phyloP scores from a whole-genome alignment of 1,140 invertebrate species.

The Drosophila gunungcola region DNA sequence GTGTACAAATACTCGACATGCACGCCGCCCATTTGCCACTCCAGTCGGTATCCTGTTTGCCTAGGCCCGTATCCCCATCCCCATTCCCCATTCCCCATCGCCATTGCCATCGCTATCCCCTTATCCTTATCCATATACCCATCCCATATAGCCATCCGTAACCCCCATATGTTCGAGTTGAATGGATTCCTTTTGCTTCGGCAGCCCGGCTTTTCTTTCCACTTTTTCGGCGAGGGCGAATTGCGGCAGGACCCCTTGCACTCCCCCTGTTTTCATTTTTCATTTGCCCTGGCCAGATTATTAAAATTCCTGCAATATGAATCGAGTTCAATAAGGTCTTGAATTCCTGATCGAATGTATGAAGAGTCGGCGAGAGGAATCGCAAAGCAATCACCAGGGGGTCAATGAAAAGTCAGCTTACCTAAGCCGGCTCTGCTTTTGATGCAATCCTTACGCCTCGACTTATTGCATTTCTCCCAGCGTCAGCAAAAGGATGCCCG shows the following conservation, averaged over 20 bases:
- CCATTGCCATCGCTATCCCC: background rate
- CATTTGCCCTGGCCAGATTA: constrained; percentile 28
- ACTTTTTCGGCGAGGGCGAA: constrained; percentile 9
- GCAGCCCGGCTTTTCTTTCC: constrained; percentile 3
- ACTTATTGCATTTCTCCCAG: constrained; percentile 14
- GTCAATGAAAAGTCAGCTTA: constrained; percentile 13
- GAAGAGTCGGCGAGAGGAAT: constrained; percentile 7
- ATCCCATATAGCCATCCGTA: background rate
- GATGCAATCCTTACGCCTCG: constrained; percentile 2
- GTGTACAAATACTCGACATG: constrained; percentile 61
- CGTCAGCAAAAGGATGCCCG: background rate
- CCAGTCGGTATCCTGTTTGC: constrained; percentile 42
- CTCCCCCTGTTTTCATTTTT: background rate
- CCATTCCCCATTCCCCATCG: too few species aligned
- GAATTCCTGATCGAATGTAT: constrained; percentile 14
- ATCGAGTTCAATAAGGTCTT: constrained; percentile 35
- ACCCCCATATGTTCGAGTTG: constrained; percentile 55
- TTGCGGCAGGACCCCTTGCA: constrained; percentile 18
- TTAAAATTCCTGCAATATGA: constrained; percentile 51
- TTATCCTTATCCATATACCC: background rate
- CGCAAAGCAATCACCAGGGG: constrained; percentile 12
- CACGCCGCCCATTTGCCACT: constrained; percentile 38
- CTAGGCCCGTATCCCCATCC: background rate
- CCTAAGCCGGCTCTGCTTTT: constrained; percentile 9
- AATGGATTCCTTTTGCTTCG: constrained; percentile 53